Conservation (phyloP, 2,797 vertebrate species). For the Carcharodon carcharias region DNA sequence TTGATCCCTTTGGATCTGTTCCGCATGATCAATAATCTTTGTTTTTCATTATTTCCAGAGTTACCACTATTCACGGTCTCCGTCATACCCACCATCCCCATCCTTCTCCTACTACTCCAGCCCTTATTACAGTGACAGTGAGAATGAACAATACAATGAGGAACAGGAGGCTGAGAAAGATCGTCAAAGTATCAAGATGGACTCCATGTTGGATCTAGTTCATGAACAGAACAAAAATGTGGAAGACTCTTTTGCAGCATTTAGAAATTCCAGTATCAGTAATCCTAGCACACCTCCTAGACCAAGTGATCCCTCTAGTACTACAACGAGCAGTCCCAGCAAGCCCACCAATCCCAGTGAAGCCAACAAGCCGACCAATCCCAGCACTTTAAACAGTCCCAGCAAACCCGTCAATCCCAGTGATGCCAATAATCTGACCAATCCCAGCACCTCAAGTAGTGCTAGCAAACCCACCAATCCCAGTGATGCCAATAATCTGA, state of each 20-base stretch:
- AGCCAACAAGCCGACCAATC: background rate
- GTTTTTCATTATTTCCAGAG: background rate
- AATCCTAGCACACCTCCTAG: no score
- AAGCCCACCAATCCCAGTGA: background rate
- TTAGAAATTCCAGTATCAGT: background rate
- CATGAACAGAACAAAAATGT: background rate
- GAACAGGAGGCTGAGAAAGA: slow-evolving; percentile 31
- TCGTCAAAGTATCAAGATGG: background rate
- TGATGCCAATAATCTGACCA: no score
- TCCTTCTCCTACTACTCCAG: background rate
- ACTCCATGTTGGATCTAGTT: no score
- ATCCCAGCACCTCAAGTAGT: no score
- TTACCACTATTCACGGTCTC: background rate
- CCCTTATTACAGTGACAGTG: background rate
- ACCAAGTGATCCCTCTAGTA: background rate
- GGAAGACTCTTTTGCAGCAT: no score
- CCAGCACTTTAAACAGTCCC: background rate
- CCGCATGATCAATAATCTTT: background rate
- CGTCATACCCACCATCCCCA: background rate
- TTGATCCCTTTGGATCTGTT: background rate
- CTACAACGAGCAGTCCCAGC: no score
- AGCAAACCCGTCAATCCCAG: no score
- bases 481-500: no score
- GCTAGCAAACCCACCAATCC: no score
- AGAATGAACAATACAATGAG: background rate